Evolutionary conservation across 2,888 invertebrate species (phyloP).

Genomic region (Lumbricus terrestris): DNA sequence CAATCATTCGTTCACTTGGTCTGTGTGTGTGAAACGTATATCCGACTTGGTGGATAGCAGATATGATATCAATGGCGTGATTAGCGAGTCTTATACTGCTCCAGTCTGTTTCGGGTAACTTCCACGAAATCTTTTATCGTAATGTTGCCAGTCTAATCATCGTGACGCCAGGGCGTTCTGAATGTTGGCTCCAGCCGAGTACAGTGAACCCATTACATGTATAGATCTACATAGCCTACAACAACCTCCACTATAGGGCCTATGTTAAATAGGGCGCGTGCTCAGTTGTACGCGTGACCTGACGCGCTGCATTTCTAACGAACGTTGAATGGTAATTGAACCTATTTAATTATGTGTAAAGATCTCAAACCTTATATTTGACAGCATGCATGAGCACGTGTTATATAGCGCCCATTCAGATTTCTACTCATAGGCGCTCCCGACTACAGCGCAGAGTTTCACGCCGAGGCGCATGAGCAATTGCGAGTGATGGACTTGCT

Average conservation of each 20-base stretch:
- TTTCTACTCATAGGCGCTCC: too few species aligned
- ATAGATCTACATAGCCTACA: too few species aligned
- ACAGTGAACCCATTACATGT: too few species aligned
- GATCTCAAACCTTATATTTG: background rate
- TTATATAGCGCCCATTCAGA: background rate
- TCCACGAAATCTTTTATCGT: background rate
- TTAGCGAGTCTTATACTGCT: background rate
- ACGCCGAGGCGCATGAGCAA: too few species aligned
- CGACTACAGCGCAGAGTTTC: too few species aligned
- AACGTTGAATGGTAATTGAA: background rate
- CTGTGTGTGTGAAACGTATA: background rate
- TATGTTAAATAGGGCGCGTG: too few species aligned
- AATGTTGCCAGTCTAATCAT: background rate
- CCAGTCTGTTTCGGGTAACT: background rate
- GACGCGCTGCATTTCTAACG: background rate
- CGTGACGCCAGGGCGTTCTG: background rate
- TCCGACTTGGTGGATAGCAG: background rate
- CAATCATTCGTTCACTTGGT: background rate
- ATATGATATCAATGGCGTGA: background rate
- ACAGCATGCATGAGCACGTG: too few species aligned
- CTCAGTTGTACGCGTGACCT: background rate
- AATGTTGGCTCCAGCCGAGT: slow-evolving; percentile 3
- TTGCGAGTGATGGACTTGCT: too few species aligned
- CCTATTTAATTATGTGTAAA: too few species aligned
- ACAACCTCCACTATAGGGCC: too few species aligned